Evolutionary conservation across 2,113 vertebrate species (phyloP).

Genomic region (Tinamus guttatus): DNA sequence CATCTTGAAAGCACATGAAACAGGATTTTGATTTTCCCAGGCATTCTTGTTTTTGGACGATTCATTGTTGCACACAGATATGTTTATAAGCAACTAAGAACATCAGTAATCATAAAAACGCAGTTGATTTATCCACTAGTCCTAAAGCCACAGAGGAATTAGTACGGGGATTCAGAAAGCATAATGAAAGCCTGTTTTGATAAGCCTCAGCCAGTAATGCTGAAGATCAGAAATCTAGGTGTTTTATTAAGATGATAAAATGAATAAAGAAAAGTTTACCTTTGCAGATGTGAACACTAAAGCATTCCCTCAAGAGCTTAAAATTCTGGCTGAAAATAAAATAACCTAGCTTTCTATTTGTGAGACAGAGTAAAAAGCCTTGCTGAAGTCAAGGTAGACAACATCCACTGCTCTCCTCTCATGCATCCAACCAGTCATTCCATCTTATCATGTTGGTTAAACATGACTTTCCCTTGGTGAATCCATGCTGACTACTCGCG

Average conservation of each 20-base stretch:
- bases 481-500: no score
- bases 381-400: no score
- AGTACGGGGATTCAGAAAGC: slow-evolving; percentile 4
- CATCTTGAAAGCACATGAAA: slow-evolving; percentile 28
- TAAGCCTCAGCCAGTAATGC: neutral
- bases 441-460: no score
- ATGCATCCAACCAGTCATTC: no score
- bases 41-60: slow-evolving; percentile 35
- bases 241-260: neutral
- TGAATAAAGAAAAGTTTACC: neutral
- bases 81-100: slow-evolving; percentile 9
- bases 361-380: no score
- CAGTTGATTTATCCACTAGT: slow-evolving; percentile 33
- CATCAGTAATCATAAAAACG: neutral
- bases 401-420: no score
- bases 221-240: neutral
- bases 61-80: neutral
- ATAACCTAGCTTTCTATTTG: neutral
- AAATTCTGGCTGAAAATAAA: slow-evolving; percentile 1
- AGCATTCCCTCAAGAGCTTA: neutral
- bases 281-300: neutral
- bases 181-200: slow-evolving; percentile 5
- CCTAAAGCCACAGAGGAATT: slow-evolving; percentile 25
- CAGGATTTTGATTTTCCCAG: slow-evolving; percentile 8
- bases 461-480: no score